A percentile compares a stretch with the other conserved stretches of the same genome.
Evolutionary conservation across 2,113 vertebrate species (phyloP).

Genomic region (Pomatorhinus ruficollis): DNA sequence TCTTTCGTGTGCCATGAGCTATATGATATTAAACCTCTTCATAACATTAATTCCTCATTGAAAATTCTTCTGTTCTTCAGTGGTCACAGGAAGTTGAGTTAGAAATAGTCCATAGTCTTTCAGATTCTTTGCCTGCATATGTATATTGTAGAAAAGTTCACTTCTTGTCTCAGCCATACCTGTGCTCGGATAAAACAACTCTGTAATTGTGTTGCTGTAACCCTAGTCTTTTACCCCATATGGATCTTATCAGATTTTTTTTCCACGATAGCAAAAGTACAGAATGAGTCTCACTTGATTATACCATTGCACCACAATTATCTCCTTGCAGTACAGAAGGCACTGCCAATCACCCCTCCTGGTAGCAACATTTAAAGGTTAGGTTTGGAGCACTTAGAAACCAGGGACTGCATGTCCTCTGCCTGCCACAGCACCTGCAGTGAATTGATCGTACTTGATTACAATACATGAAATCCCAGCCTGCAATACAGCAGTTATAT

Average conservation of each 20-base stretch:
- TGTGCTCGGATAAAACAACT: background rate
- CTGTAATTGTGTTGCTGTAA: background rate
- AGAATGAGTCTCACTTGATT: constrained; percentile 20
- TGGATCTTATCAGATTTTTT: constrained; percentile 8
- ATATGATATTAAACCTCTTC: constrained; percentile 17
- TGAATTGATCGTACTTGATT: constrained; percentile 62
- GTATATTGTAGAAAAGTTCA: background rate
- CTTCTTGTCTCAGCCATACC: background rate
- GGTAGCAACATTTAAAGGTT: background rate
- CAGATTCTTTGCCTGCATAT: background rate
- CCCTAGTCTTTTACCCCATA: constrained; percentile 16
- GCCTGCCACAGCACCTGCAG: constrained; percentile 22
- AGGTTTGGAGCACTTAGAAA: background rate
- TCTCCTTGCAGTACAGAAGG: background rate
- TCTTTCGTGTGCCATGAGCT: background rate
- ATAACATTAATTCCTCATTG: constrained; percentile 42
- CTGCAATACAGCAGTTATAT: constrained; percentile 15
- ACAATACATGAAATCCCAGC: constrained; percentile 37
- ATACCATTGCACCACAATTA: constrained; percentile 24
- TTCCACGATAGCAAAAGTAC: background rate
- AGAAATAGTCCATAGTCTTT: background rate
- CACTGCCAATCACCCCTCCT: constrained; percentile 27
- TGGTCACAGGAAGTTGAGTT: background rate
- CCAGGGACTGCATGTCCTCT: background rate
- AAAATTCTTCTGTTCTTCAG: constrained; percentile 40